These are phyloP conservation scores for Brenthis ino DNA, from an alignment of 2,888 invertebrate species.

Conservation along the genomic window DNA sequence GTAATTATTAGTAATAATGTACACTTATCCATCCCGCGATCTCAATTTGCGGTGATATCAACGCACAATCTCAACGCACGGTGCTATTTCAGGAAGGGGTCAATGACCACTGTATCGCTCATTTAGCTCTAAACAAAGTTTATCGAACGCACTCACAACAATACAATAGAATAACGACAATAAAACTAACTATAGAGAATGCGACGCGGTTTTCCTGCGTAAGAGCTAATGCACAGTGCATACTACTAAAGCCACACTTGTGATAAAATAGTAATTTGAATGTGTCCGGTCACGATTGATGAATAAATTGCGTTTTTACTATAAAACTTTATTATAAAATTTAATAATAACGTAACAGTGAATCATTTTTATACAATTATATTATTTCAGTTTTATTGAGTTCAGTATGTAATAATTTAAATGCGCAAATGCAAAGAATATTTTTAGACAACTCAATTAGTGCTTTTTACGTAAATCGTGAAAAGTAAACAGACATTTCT, in stretches of 20 bases:
- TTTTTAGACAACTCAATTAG: constrained; percentile 25
- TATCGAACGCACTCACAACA: constrained; percentile 70
- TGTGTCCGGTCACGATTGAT: neutral
- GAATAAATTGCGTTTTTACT: neutral
- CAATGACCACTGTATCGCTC: constrained; percentile 72
- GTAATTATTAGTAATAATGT: constrained; percentile 46
- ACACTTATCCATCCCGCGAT: constrained; percentile 53
- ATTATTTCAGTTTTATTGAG: no score
- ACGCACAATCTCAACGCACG: constrained; percentile 60
- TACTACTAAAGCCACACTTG: constrained; percentile 8
- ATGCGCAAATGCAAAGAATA: neutral
- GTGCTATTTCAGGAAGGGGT: constrained; percentile 66
- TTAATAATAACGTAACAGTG: no score
- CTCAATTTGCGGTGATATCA: constrained; percentile 62
- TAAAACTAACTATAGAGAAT: constrained; percentile 51
- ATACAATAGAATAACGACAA: constrained; percentile 69
- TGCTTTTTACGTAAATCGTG: constrained; percentile 28
- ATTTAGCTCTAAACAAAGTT: constrained; percentile 79
- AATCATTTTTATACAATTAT: no score
- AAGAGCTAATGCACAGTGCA: constrained; percentile 18
- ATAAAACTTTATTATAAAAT: no score
- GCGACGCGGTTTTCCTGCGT: constrained; percentile 34
- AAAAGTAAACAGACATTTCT: constrained; percentile 25
- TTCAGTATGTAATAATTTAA: no score
- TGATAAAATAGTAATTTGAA: constrained; percentile 11